Conservation (phyloP, 1,140 invertebrate genomes). For the Brachionus sp. region DNA sequence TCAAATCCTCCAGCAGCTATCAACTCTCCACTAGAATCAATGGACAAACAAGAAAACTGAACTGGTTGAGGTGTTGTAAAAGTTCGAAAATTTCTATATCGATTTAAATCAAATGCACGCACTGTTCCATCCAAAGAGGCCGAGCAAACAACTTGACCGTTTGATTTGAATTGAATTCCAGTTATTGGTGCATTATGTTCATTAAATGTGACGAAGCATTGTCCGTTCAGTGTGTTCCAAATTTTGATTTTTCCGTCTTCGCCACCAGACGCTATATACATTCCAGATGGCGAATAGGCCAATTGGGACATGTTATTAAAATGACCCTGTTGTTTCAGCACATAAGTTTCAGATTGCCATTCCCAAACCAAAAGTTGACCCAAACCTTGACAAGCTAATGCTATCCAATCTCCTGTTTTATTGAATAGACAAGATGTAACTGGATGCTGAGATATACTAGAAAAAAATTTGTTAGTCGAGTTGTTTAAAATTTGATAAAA, state of each 20-base stretch:
- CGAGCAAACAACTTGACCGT: conserved; percentile 84
- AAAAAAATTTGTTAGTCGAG: conserved; percentile 42
- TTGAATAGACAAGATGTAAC: conserved; percentile 79
- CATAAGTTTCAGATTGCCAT: conserved; percentile 97
- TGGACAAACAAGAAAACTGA: conserved; percentile 84
- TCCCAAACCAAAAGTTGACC: conserved; percentile 95
- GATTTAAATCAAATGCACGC: conserved; percentile 78
- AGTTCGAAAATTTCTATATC: conserved; percentile 93
- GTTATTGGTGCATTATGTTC: conserved; percentile 81
- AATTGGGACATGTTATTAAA: conserved; percentile 76
- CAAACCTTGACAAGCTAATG: conserved; percentile 70
- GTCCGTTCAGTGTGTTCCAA: conserved; percentile 83
- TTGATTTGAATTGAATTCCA: conserved; percentile 72
- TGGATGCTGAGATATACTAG: conserved; percentile 71
- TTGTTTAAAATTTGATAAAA: conserved; percentile 6
- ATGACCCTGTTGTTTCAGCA: conserved; percentile 94
- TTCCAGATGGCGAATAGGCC: conserved; percentile 83
- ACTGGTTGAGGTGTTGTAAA: conserved; percentile 81
- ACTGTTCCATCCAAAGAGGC: conserved; percentile 90
- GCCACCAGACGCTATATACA: conserved; percentile 83
- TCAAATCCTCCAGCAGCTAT: conserved; percentile 87
- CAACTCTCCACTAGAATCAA: conserved; percentile 83
- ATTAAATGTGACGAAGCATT: conserved; percentile 88
- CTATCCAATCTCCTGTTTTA: conserved; percentile 86
- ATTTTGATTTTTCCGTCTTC: conserved; percentile 91